A percentile compares a stretch with the other conserved stretches of the same genome.
phyloP scores from a whole-genome alignment of 2,888 invertebrate species.

The Papilio protenor region DNA sequence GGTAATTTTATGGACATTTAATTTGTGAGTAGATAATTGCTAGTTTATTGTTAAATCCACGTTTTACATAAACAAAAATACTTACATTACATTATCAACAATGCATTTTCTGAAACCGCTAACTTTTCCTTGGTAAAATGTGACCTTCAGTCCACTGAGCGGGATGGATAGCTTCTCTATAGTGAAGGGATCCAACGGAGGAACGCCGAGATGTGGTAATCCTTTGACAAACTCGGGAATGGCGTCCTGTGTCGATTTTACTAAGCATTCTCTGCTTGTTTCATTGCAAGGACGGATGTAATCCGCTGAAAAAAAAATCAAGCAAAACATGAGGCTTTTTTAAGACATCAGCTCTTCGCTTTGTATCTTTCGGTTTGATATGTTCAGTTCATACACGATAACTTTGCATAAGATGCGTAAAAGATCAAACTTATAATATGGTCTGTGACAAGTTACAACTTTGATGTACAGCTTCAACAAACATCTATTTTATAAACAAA shows the following conservation, averaged over 20 bases:
- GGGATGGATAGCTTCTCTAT: constrained; percentile 73
- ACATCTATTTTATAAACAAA: no score
- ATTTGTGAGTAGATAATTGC: not conserved
- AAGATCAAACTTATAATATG: no score
- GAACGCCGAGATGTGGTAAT: constrained; percentile 63
- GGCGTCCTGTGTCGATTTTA: constrained; percentile 70
- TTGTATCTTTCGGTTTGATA: no score
- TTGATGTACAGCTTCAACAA: no score
- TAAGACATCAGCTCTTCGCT: no score
- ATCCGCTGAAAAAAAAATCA: constrained; percentile 65
- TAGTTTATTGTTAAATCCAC: not conserved
- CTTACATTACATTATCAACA: constrained; percentile 71
- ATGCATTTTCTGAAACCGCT: constrained; percentile 72
- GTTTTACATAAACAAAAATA: not conserved
- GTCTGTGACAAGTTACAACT: no score
- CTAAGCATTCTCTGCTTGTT: constrained; percentile 65
- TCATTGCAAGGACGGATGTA: constrained; percentile 73
- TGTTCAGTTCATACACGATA: no score
- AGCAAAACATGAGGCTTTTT: not conserved
- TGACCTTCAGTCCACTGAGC: constrained; percentile 70
- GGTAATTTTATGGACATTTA: no score
- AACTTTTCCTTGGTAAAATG: constrained; percentile 74
- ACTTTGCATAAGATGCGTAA: no score
- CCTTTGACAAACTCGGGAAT: constrained; percentile 75
- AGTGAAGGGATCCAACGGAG: constrained; percentile 69